Conservation (phyloP, 2,797 vertebrate genomes). For the Mormyrops attenuatus region DNA sequence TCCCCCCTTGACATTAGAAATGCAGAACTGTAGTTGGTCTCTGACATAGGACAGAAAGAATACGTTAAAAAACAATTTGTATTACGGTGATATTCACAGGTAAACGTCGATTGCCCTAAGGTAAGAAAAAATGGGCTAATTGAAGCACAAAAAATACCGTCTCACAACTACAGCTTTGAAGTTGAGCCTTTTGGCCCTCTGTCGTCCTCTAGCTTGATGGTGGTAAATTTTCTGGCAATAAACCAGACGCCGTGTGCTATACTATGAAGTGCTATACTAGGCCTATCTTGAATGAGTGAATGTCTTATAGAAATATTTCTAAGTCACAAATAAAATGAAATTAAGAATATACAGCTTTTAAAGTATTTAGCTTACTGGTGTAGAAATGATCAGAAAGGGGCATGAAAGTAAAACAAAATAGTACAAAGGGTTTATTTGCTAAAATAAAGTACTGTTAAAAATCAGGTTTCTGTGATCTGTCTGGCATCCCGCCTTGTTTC, state of each 20-base stretch:
- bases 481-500: not conserved
- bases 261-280: not conserved
- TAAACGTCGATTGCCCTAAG: not conserved
- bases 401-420: not conserved
- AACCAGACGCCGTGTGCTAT: not conserved
- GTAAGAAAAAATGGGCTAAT: not conserved
- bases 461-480: not conserved
- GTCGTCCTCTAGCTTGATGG: constrained; percentile 35
- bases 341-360: not conserved
- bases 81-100: not conserved
- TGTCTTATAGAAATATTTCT: not conserved
- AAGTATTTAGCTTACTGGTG: not conserved
- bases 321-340: not conserved
- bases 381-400: not conserved
- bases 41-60: not conserved
- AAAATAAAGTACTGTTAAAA: not conserved
- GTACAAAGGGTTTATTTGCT: not conserved
- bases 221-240: not conserved
- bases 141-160: constrained; percentile 38
- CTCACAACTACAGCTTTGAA: constrained; percentile 48
- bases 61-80: not conserved
- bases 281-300: too few relatives aligned
- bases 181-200: constrained; percentile 49
- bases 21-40: not conserved
- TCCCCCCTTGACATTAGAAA: not conserved